These are phyloP conservation scores for Augochlora pura DNA, from an alignment of 1,140 invertebrate genomes.

Conservation along the genomic window DNA sequence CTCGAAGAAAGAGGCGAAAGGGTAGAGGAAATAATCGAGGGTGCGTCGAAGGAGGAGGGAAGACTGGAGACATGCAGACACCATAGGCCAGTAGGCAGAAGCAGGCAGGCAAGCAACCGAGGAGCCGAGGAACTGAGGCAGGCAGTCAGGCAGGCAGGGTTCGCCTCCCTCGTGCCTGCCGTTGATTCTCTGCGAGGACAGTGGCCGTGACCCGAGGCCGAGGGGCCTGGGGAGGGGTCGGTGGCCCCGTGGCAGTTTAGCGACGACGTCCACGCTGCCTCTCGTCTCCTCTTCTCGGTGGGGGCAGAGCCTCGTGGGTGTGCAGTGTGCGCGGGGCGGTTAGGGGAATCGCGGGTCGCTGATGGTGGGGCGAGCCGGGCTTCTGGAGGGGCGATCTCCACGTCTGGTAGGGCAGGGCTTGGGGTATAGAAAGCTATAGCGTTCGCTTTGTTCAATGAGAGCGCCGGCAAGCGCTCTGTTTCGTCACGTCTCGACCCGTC, in stretches of 20 bases:
- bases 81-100: background rate
- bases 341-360: background rate
- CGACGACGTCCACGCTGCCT: conserved; percentile 55
- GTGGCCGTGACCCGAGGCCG: conserved; percentile 77
- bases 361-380: background rate
- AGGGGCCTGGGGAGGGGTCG: conserved; percentile 71
- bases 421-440: conserved; percentile 16
- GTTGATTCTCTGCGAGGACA: conserved; percentile 70
- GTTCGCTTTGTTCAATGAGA: conserved; percentile 42
- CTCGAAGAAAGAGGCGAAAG: conserved; percentile 6
- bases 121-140: background rate
- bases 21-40: background rate
- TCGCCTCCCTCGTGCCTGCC: conserved; percentile 51
- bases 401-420: conserved; percentile 28
- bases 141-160: conserved; percentile 13
- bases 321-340: conserved; percentile 39
- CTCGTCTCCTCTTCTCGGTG: background rate
- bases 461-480: conserved; percentile 2
- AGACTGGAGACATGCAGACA: background rate
- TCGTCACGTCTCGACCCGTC: conserved; percentile 11
- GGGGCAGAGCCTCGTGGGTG: conserved; percentile 52
- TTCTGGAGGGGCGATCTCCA: too few relatives aligned
- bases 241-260: conserved; percentile 71
- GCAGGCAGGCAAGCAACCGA: background rate
- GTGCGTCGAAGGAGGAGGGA: conserved; percentile 28